Evolutionary conservation across 2,888 invertebrate genomes (phyloP).

Genomic region (Lampropteryx suffumata): DNA sequence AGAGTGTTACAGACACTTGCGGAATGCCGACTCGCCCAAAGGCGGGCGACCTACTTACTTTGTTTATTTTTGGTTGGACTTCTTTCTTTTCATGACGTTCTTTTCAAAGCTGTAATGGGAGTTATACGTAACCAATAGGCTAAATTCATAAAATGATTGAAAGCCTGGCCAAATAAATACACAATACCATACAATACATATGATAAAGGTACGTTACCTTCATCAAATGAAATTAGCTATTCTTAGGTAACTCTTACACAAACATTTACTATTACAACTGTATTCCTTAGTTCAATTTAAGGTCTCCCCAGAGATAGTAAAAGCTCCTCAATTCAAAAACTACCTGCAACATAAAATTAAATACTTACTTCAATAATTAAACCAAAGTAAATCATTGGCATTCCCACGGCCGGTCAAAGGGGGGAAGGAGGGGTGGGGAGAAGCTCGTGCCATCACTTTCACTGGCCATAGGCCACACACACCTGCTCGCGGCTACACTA

Average conservation of each 20-base stretch:
- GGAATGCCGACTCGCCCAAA: conserved; percentile 15
- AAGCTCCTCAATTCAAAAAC: neutral
- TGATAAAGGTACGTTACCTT: too few species aligned
- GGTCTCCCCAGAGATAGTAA: too few species aligned
- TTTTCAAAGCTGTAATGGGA: too few species aligned
- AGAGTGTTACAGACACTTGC: conserved; percentile 1
- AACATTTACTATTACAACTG: too few species aligned
- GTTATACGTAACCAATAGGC: too few species aligned
- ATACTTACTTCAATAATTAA: conserved; percentile 1
- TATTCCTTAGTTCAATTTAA: too few species aligned
- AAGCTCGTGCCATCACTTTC: conserved; percentile 26
- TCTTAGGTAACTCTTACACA: too few species aligned
- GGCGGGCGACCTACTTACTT: conserved; percentile 4
- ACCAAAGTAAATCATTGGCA: conserved; percentile 7
- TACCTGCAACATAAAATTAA: neutral
- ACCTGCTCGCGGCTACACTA: conserved; percentile 2
- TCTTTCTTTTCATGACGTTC: neutral
- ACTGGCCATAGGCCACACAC: conserved; percentile 21
- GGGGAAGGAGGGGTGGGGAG: conserved; percentile 3
- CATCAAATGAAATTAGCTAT: too few species aligned
- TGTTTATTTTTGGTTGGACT: neutral
- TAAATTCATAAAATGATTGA: too few species aligned
- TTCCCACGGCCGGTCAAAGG: conserved; percentile 13
- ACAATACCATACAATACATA: too few species aligned
- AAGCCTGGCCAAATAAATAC: too few species aligned